phyloP scores from a whole-genome alignment of 2,113 vertebrate species.

The Silurus asotus region DNA sequence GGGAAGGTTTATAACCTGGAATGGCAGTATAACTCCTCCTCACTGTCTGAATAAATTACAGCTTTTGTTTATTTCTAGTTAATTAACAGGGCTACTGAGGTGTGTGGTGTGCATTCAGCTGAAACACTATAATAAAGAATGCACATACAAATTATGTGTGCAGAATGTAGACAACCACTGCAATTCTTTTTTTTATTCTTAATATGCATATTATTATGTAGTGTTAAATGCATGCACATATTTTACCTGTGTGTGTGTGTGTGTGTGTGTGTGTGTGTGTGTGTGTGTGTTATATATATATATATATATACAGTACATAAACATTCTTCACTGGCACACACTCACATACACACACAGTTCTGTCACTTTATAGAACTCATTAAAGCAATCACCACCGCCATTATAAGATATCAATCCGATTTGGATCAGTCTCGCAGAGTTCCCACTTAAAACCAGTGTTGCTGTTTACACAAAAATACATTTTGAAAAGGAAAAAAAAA shows the following conservation, averaged over 20 bases:
- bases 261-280: not conserved
- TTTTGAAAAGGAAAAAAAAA: too few relatives aligned
- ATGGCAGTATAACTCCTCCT: not conserved
- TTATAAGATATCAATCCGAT: too few relatives aligned
- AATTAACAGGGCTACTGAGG: not conserved
- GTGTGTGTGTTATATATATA: too few relatives aligned
- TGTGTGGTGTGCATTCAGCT: not conserved
- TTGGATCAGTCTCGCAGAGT: too few relatives aligned
- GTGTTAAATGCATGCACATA: not conserved
- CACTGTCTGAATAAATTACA: not conserved
- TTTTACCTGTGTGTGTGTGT: not conserved
- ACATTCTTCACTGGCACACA: too few relatives aligned
- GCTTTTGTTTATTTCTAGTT: conserved; percentile 1
- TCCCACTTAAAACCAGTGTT: too few relatives aligned
- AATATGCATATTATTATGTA: not conserved
- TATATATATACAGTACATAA: too few relatives aligned
- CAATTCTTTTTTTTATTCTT: not conserved
- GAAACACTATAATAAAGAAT: not conserved
- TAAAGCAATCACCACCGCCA: too few relatives aligned
- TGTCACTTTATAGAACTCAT: too few relatives aligned
- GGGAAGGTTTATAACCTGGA: not conserved
- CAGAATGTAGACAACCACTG: not conserved
- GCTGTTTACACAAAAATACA: too few relatives aligned
- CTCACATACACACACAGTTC: too few relatives aligned
- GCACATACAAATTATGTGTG: not conserved